Evolutionary conservation across 2,888 invertebrate species (phyloP), one percentile per base, ranked within the genome.

Genomic region (Gonocerus acuteangulatus): DNA sequence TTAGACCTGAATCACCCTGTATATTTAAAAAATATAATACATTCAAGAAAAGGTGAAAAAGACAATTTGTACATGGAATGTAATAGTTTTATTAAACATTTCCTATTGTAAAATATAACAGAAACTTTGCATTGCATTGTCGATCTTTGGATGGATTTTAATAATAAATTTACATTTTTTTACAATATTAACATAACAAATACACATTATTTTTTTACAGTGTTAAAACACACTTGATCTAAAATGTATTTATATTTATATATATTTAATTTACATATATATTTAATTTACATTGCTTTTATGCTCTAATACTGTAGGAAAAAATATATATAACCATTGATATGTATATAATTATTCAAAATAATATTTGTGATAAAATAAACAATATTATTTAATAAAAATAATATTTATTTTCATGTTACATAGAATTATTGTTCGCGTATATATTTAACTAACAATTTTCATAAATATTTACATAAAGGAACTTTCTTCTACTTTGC

Each of bases 131-230:
- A 32, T 32, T 32, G 32, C 6, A 32, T 32, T 39, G 39, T 54
- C 54, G 18, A 54, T 54, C 54, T 54, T 54, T 54, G 54, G 54
- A 54, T 54, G 54, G 54, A 54, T 54, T 54, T 54, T 42, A 42
- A 39, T 54, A n/a, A 54, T 42, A 54, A n/a, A 54, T 54, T 21
- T 54, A 54, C 54, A 54, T 39, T 54, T 18, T 34, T 36, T 6
- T 36, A 51, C 34, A 51, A 51, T 36, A 54, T 42, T 42, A 54
- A 54, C 42, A 54, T 21, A 42, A 51, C 34, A 54, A n/a, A 23
- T 7, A 7, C 18, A 15, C 39, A 15, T 9, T 15, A 22, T 54
- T 7, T 22, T 39, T 54, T 42, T 54, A 54, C 54, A 54, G 39
- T 42, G 54, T 54, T 54, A 54, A 54, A 54, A 54, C 54, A 54